These are phyloP conservation scores for Apotomis betuletana DNA, from an alignment of 2,888 invertebrate species.

Conservation along the genomic window DNA sequence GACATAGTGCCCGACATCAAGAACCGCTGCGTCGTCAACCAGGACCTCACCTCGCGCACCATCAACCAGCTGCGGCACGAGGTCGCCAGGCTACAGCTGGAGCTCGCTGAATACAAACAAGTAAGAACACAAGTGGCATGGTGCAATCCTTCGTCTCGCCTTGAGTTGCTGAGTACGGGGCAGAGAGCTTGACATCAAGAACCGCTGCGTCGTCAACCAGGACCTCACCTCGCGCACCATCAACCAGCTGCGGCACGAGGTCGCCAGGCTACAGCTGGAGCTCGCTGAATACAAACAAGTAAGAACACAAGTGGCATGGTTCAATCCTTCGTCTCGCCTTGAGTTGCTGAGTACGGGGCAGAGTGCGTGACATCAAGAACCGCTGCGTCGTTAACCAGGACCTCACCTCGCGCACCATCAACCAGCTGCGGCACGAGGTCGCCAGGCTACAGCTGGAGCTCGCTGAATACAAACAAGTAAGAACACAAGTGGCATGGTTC, in stretches of 20 bases:
- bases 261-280: conserved; percentile 94
- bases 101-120: conserved; percentile 92
- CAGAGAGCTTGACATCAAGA: conserved; percentile 97
- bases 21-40: conserved; percentile 95
- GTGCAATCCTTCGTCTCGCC: too few species aligned
- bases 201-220: conserved; percentile 94
- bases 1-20: conserved; percentile 97
- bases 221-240: conserved; percentile 96
- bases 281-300: conserved; percentile 89
- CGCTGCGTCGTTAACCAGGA: conserved; percentile 95
- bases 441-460: too few species aligned
- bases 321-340: too few species aligned
- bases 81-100: conserved; percentile 94
- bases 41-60: conserved; percentile 95
- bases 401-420: conserved; percentile 94
- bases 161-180: conserved; percentile 67
- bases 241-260: conserved; percentile 87
- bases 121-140: too few species aligned
- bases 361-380: conserved; percentile 98
- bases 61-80: conserved; percentile 88
- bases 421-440: too few species aligned
- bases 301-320: too few species aligned
- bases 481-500: too few species aligned
- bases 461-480: too few species aligned
- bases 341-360: conserved; percentile 72